Evolutionary conservation across 2,888 invertebrate genomes (phyloP), one percentile per base, ranked within the genome.

Genomic region (Mimas tiliae): DNA sequence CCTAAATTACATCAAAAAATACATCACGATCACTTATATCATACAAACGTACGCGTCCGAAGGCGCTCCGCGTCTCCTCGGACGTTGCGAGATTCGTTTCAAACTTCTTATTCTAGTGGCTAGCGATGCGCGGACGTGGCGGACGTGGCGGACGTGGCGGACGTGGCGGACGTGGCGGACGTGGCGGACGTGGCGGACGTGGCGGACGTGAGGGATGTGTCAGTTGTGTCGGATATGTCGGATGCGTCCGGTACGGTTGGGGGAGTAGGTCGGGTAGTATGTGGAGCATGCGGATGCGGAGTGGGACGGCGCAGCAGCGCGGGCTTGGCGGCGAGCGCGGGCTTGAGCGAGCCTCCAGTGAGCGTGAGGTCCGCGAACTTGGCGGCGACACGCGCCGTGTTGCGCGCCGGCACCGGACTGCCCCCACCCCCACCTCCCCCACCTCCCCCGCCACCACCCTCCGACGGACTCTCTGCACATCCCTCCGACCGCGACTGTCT

Each of bases 281-380:
- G 67, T 65, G 74, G 77, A 75, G 75, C 70, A 77, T 71, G 78
- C 73, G 87, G 88, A 81, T 86, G 89, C 74, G 90, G 90, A 74
- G 89, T 82, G 75, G 89, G 89, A 53, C 91, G 88, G 51, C 91
- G 87, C 89, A 97, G 95, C 76, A 98, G 95, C 76, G 96, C 95
- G 16, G 98, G 98, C 90, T 97, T 98, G 64, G 96, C 95, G 84
- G 97, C 96, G 68, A 96, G 94, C 81, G 96, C 96, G 9, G 97
- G 97, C 85, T 96, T 96, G 69, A 95, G 94, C 70, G 94, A 94
- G 71, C 95, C 95, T 55, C 95, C 95, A 34, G 95, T 95, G 34
- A 95, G 88, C 77, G 95, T 94, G 73, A 95, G 93, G 77, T 95
- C 95, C 21, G 95, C 95, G 86, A 95, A 95, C 86, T 95, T 94